phyloP scores from a whole-genome alignment of 2,797 vertebrate species.

The Odontamblyopus lacepedii region DNA sequence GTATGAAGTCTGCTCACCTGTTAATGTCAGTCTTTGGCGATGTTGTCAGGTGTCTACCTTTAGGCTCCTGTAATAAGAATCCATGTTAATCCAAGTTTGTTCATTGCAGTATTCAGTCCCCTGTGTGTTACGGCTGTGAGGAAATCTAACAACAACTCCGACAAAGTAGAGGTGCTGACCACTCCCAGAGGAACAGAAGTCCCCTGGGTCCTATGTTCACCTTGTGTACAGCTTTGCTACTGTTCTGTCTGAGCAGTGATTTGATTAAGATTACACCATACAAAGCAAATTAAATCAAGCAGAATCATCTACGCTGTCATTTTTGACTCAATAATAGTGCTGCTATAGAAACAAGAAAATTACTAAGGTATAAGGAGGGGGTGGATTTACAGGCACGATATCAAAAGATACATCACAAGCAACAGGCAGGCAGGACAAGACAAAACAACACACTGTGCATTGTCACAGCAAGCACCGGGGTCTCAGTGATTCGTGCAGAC shows the following conservation, averaged over 20 bases:
- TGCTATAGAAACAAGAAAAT: background rate
- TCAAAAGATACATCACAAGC: constrained; percentile 47
- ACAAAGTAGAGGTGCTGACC: constrained; percentile 75
- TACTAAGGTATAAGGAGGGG: background rate
- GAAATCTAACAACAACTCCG: constrained; percentile 75
- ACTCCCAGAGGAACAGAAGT: constrained; percentile 74
- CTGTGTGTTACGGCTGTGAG: constrained; percentile 61
- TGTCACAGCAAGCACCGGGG: constrained; percentile 56
- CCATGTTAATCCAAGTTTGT: constrained; percentile 55
- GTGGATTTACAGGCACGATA: constrained; percentile 48
- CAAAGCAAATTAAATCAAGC: constrained; percentile 42
- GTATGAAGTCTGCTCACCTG: constrained; percentile 56
- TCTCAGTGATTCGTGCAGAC: constrained; percentile 30
- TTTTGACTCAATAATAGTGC: constrained; percentile 3
- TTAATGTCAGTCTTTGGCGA: constrained; percentile 48
- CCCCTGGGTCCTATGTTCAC: constrained; percentile 83
- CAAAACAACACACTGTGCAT: constrained; percentile 21
- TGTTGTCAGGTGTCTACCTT: constrained; percentile 46
- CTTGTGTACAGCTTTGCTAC: constrained; percentile 47
- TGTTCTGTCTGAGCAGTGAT: constrained; percentile 50
- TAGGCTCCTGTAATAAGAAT: constrained; percentile 73
- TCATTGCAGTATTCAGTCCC: constrained; percentile 32
- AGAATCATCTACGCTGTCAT: constrained; percentile 13
- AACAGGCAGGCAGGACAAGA: constrained; percentile 50
- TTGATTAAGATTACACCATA: constrained; percentile 29